Evolutionary conservation across 2,113 vertebrate genomes (phyloP).

Genomic region (Oreochromis spilurus): DNA sequence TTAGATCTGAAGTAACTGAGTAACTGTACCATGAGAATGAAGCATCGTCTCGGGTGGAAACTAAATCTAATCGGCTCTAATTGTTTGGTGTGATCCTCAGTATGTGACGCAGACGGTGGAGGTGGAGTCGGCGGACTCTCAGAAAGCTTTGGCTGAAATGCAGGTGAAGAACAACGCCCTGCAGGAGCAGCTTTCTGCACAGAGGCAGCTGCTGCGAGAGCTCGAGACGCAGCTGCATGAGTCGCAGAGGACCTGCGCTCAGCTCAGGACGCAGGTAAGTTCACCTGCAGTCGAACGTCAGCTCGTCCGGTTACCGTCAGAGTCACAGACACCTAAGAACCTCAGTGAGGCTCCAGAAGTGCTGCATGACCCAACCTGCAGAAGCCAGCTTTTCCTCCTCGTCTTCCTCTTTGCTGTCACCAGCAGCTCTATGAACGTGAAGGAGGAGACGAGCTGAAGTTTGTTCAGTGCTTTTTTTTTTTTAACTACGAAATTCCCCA

Average conservation of each 20-base stretch:
- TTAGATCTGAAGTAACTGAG: background rate
- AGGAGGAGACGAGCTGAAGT: background rate
- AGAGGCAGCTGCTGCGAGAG: conserved; percentile 84
- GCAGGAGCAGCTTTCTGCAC: conserved; percentile 86
- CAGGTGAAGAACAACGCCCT: conserved; percentile 81
- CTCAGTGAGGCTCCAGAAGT: background rate
- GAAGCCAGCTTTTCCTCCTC: background rate
- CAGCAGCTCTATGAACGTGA: background rate
- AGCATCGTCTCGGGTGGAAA: background rate
- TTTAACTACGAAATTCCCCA: background rate
- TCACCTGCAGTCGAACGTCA: rapidly evolving
- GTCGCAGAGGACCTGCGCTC: conserved; percentile 78
- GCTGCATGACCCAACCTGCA: background rate
- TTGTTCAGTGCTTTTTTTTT: background rate
- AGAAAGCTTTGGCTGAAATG: conserved; percentile 76
- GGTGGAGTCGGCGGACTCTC: conserved; percentile 80
- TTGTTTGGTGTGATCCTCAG: conserved; percentile 41
- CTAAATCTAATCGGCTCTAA: background rate
- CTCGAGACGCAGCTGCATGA: conserved; percentile 88
- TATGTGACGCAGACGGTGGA: conserved; percentile 82
- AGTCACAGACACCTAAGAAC: background rate
- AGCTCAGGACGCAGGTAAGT: conserved; percentile 86
- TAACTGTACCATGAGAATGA: background rate
- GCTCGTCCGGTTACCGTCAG: rapidly evolving
- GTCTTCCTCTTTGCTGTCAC: background rate